phyloP scores from a whole-genome alignment of 2,888 invertebrate genomes.

The Zaprionus obscuricornis region DNA sequence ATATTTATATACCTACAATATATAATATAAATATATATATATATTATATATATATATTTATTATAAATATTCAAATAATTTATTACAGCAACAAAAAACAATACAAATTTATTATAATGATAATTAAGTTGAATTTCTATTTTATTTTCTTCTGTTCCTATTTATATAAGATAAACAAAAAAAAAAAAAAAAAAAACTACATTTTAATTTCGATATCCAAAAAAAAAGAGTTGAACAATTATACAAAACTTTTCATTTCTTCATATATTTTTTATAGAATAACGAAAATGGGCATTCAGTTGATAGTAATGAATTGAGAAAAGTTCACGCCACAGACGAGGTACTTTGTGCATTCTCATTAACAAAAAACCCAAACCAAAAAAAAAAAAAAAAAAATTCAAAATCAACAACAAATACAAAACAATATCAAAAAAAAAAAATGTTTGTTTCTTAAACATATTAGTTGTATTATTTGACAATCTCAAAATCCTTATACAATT shows the following conservation, averaged over 20 bases:
- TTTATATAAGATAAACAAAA: conserved; percentile 6
- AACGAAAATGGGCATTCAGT: conserved; percentile 84
- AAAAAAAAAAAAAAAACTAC: conserved; percentile 5
- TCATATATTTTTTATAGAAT: conserved; percentile 82
- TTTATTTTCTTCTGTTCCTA: conserved; percentile 19
- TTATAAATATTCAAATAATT: conserved; percentile 39
- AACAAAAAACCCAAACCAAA: conserved; percentile 47
- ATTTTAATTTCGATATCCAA: conserved; percentile 38
- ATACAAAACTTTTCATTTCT: conserved; percentile 72
- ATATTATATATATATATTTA: conserved; percentile 37
- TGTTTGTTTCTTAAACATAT: conserved; percentile 48
- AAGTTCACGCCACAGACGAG: conserved; percentile 84
- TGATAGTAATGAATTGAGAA: conserved; percentile 84
- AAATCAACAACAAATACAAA: conserved; percentile 44
- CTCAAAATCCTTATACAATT: conserved; percentile 52
- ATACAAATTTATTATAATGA: conserved; percentile 47
- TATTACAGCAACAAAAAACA: conserved; percentile 62
- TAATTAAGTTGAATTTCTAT: conserved; percentile 21
- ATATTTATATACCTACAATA: no score
- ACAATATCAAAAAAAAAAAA: conserved; percentile 35
- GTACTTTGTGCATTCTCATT: conserved; percentile 84
- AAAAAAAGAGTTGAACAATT: conserved; percentile 47
- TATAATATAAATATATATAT: conserved; percentile 29
- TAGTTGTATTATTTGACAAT: conserved; percentile 56
- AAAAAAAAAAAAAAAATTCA: no score